Base-by-base conservation (phyloP, 2,113 vertebrate species). In the Urocitellus parryii region DNA sequence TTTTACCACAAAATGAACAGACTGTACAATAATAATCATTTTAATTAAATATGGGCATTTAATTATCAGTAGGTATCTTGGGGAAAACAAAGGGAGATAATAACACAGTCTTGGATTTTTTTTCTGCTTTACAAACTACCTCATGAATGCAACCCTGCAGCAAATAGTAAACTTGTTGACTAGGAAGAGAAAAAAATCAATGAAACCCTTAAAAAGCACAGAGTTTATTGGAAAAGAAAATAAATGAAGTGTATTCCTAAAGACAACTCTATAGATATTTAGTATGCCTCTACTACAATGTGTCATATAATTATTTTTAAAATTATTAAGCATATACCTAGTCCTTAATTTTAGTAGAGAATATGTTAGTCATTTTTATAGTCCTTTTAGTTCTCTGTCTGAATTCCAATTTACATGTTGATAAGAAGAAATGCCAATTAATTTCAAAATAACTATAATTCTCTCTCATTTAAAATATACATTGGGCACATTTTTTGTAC, bases 11-110 rank as follows among this genome's bases (percentile, higher is more conserved):
- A 63, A 85, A 85, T 84, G 24, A 53, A 89, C 39, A 89, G 61
- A 16, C 29, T 74, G 16, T 11, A 67, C 0, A 42, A 53, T n/a
- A 56, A 58, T 34, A 81, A 70, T 22, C 6, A 42, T 72, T 94
- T 95, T 94, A 96, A 89, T 93, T 85, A 95, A 85, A 91, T 67
- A 83, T 53, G 16, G 22, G 7, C 53, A 78, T 86, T 92, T 91
- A 91, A 97, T 95, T 79, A 96, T 32, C 93, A 93, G 32, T 34
- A 7, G 22, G n/a, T n/a, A 25, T 92, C 83, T 8, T 67, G 63
- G 42, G 58, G 11, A 37, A 82, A 94, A 73, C 27, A 79, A 39
- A 37, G 3, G 8, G 84, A 88, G 68, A 81, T 58, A 65, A 45
- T 73, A 65, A 58, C 4, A 8, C 1, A 45, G 18, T 91, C 70